A percentile compares a stretch with the other conserved stretches of the same genome.
phyloP scores from a whole-genome alignment of 2,113 vertebrate genomes.

The Tupaia tana region DNA sequence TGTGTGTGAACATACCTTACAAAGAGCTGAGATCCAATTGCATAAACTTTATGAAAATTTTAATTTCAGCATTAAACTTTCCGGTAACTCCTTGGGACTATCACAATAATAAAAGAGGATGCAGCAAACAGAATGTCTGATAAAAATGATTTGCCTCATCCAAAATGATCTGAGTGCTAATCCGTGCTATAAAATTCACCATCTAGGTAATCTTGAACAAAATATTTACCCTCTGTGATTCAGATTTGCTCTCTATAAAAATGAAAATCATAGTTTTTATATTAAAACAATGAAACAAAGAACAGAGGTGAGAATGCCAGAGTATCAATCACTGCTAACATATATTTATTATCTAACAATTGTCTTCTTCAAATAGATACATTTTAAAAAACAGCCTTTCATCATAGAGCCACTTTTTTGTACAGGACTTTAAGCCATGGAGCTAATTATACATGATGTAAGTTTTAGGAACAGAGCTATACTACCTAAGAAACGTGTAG shows the following conservation, averaged over 20 bases:
- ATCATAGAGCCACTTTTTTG: background rate
- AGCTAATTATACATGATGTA: background rate
- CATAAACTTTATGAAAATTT: conserved; percentile 43
- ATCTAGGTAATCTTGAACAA: conserved; percentile 22
- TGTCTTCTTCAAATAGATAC: background rate
- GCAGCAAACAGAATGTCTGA: conserved; percentile 9
- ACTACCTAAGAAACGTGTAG: background rate
- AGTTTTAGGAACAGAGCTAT: background rate
- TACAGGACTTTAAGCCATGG: background rate
- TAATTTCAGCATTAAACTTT: conserved; percentile 18
- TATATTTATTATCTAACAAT: background rate
- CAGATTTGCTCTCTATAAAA: background rate
- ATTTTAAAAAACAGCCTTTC: conserved; percentile 24
- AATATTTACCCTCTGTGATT: conserved; percentile 47
- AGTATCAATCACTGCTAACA: background rate
- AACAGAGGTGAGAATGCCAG: background rate
- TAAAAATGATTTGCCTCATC: conserved; percentile 18
- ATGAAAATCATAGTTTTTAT: conserved; percentile 20
- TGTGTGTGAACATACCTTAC: conserved; percentile 31
- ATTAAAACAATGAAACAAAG: conserved; percentile 37
- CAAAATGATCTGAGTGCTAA: background rate
- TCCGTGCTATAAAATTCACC: conserved; percentile 9
- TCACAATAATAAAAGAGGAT: background rate
- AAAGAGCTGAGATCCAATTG: conserved; percentile 20
- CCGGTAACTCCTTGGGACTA: background rate